Conservation (phyloP, 1,140 invertebrate species). For the Drosophila malerkotliana region DNA sequence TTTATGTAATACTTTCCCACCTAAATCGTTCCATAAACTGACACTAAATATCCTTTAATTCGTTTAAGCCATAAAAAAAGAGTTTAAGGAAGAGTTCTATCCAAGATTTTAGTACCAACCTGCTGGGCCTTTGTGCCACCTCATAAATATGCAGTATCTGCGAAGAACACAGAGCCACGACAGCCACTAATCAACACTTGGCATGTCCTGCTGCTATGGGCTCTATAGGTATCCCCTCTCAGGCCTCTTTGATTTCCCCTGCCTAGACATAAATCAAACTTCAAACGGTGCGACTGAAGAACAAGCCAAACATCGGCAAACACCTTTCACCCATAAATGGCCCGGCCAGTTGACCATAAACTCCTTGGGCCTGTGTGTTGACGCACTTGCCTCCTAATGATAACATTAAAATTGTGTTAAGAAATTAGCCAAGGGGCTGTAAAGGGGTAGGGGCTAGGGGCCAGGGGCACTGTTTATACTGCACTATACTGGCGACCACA, state of each 20-base stretch:
- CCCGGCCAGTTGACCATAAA: slow-evolving; percentile 53
- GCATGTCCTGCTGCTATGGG: slow-evolving; percentile 42
- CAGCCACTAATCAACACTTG: slow-evolving; percentile 50
- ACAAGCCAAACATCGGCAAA: slow-evolving; percentile 34
- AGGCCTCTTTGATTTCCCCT: background rate
- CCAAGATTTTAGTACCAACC: background rate
- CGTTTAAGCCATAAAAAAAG: background rate
- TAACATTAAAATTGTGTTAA: slow-evolving; percentile 83
- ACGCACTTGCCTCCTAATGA: slow-evolving; percentile 75
- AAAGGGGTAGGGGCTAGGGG: slow-evolving; percentile 10
- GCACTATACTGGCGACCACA: slow-evolving; percentile 15
- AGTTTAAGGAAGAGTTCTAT: background rate
- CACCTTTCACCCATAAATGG: slow-evolving; percentile 77
- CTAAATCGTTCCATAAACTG: background rate
- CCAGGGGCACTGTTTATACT: background rate
- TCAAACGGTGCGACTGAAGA: slow-evolving; percentile 58
- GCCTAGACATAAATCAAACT: slow-evolving; percentile 66
- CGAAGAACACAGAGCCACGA: background rate
- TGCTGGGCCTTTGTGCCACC: slow-evolving; percentile 4
- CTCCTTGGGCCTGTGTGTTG: slow-evolving; percentile 29
- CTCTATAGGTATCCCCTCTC: background rate
- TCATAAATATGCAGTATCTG: slow-evolving; percentile 26
- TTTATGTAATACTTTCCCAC: background rate
- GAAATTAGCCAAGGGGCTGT: slow-evolving; percentile 62
- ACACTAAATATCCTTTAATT: too few relatives aligned